Conservation (phyloP, 2,888 invertebrate genomes). For the Stenoptilia bipunctidactyla region DNA sequence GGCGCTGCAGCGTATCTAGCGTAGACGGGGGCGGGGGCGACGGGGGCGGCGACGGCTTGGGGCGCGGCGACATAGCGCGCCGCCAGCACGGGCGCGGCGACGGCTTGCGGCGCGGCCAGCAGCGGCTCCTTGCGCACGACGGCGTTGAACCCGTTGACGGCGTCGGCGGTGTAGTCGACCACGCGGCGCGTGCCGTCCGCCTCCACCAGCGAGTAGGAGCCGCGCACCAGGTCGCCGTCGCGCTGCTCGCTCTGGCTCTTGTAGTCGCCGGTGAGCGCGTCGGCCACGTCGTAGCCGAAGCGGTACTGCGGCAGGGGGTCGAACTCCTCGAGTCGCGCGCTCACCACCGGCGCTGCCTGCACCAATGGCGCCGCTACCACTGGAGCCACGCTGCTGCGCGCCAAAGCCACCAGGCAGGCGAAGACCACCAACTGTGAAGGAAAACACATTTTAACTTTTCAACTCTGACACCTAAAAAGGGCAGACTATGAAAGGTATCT, state of each 20-base stretch:
- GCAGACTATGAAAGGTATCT: too few species aligned
- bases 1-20: slow-evolving; percentile 23
- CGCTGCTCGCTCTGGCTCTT: slow-evolving; percentile 70
- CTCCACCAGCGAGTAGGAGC: slow-evolving; percentile 67
- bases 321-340: slow-evolving; percentile 50
- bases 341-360: slow-evolving; percentile 35
- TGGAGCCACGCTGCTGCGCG: slow-evolving; percentile 36
- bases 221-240: slow-evolving; percentile 69
- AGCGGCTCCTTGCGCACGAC: slow-evolving; percentile 68
- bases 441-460: slow-evolving; percentile 8
- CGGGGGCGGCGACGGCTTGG: slow-evolving; percentile 24
- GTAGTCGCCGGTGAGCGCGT: slow-evolving; percentile 70
- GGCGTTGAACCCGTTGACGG: slow-evolving; percentile 70
- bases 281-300: slow-evolving; percentile 71
- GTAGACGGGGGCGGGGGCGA: slow-evolving; percentile 24
- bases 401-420: slow-evolving; percentile 45
- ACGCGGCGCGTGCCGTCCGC: slow-evolving; percentile 69
- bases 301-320: slow-evolving; percentile 70
- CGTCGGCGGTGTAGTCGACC: slow-evolving; percentile 69
- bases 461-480: too few species aligned
- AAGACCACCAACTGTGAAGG: slow-evolving; percentile 51
- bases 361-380: slow-evolving; percentile 36
- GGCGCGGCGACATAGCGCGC: slow-evolving; percentile 22
- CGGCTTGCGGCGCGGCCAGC: slow-evolving; percentile 23
- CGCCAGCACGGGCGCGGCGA: slow-evolving; percentile 20